Evolutionary conservation across 2,888 invertebrate genomes (phyloP).

Genomic region (Homarus gammarus): DNA sequence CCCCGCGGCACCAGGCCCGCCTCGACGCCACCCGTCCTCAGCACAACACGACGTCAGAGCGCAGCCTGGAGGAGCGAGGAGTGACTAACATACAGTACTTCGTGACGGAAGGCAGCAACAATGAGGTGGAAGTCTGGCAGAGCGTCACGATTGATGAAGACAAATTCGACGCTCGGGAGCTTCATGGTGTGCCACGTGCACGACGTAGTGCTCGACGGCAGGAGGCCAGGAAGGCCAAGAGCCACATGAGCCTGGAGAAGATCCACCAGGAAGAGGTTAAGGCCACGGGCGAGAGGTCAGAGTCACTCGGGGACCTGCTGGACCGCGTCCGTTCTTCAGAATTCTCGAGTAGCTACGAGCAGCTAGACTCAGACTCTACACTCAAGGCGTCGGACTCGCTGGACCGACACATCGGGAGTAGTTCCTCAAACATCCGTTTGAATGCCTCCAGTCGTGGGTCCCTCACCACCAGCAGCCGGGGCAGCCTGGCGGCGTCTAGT

Average conservation of each 20-base stretch:
- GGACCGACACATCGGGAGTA: constrained; percentile 75
- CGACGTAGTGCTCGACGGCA: constrained; percentile 61
- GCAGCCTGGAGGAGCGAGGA: constrained; percentile 74
- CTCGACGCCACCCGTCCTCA: constrained; percentile 67
- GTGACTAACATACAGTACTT: constrained; percentile 72
- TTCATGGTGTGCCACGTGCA: constrained; percentile 69
- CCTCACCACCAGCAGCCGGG: constrained; percentile 75
- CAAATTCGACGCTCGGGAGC: constrained; percentile 72
- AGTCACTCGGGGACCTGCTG: constrained; percentile 75
- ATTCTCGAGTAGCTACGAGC: constrained; percentile 76
- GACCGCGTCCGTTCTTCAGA: constrained; percentile 73
- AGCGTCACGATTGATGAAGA: constrained; percentile 75
- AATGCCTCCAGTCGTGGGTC: constrained; percentile 74
- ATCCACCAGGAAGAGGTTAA: constrained; percentile 76
- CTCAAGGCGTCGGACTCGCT: constrained; percentile 75
- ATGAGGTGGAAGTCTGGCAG: constrained; percentile 74
- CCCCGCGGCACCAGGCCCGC: constrained; percentile 71
- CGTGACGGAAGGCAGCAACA: constrained; percentile 69
- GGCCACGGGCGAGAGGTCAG: constrained; percentile 73
- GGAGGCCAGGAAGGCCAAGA: constrained; percentile 74
- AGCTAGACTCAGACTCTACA: constrained; percentile 76
- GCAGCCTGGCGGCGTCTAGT: constrained; percentile 75
- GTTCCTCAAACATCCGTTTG: constrained; percentile 74
- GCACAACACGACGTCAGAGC: constrained; percentile 67
- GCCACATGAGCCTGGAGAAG: constrained; percentile 75